phyloP scores from a whole-genome alignment of 1,140 invertebrate genomes.

The Chironomus tepperi region DNA sequence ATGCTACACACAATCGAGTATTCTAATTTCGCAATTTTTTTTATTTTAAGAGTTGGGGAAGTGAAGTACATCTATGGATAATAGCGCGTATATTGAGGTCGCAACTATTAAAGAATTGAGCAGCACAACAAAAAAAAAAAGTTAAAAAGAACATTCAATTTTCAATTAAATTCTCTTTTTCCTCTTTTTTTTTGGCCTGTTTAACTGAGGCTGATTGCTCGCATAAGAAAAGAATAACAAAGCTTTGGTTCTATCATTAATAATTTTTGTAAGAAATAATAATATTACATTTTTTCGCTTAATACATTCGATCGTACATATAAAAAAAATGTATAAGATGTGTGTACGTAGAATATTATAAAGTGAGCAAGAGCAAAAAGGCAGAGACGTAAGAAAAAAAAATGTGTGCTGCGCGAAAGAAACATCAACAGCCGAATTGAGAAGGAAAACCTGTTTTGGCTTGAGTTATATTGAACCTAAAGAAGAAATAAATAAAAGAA shows the following conservation, averaged over 20 bases:
- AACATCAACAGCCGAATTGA: background rate
- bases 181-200: background rate
- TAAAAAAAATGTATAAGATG: background rate
- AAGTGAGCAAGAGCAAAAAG: background rate
- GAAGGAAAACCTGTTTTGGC: slow-evolving; percentile 16
- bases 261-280: background rate
- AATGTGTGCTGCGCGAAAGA: background rate
- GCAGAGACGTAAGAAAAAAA: background rate
- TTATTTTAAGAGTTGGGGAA: too few relatives aligned
- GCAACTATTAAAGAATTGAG: background rate
- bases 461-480: slow-evolving; percentile 19
- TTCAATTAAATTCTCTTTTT: slow-evolving; percentile 10
- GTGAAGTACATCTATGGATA: background rate
- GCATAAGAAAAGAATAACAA: too few relatives aligned
- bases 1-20: background rate
- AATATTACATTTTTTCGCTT: slow-evolving; percentile 2
- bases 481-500: slow-evolving; percentile 4
- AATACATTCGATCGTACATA: background rate
- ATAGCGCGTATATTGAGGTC: background rate
- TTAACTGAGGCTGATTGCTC: background rate
- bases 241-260: slow-evolving; percentile 10
- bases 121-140: background rate
- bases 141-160: too few relatives aligned
- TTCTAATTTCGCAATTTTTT: background rate
- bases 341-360: background rate